Evolutionary conservation across 2,113 vertebrate genomes (phyloP).

Genomic region (Petrocephalus zakoni): DNA sequence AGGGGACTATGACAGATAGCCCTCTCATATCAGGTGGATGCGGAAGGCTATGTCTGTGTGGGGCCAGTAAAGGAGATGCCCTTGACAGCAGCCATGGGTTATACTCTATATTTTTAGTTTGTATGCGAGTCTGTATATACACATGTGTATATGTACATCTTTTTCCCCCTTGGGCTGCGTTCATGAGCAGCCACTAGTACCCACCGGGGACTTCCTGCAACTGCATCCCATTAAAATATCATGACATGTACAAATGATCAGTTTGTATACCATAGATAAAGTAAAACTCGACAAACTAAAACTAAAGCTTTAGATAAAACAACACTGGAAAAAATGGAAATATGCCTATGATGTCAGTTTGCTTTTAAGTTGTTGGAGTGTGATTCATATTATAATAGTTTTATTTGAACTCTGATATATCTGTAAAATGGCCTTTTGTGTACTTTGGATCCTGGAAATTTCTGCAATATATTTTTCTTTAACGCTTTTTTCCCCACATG

Average conservation of each 20-base stretch:
- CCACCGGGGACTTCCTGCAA: background rate
- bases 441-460: background rate
- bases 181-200: background rate
- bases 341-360: background rate
- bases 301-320: background rate
- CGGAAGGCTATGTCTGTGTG: slow-evolving; percentile 24
- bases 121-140: background rate
- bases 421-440: background rate
- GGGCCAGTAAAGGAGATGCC: background rate
- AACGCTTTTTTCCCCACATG: background rate
- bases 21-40: slow-evolving; percentile 39
- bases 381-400: background rate
- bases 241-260: background rate
- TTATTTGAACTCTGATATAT: background rate
- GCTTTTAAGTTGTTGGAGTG: background rate
- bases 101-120: background rate
- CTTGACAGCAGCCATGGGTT: background rate
- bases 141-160: background rate
- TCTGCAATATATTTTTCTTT: background rate
- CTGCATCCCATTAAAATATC: background rate
- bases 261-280: background rate
- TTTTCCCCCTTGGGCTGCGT: background rate
- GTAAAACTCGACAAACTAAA: too few species aligned
- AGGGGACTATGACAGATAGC: slow-evolving; percentile 40
- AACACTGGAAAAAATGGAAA: background rate